These are phyloP conservation scores for Macropodus opercularis DNA, from an alignment of 2,797 vertebrate genomes.

Conservation along the genomic window DNA sequence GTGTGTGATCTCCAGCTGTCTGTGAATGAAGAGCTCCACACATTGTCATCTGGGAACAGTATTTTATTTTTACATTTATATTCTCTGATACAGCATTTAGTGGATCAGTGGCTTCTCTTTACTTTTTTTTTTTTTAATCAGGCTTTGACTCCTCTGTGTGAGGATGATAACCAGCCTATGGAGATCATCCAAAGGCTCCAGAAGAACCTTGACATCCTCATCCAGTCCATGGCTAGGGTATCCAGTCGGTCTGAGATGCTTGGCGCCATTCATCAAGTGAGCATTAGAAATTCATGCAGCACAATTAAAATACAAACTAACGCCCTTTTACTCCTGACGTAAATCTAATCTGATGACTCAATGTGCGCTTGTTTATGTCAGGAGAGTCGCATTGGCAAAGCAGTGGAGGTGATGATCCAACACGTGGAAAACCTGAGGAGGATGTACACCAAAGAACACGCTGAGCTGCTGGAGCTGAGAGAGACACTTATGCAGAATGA, in stretches of 20 bases:
- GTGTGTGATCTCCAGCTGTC: constrained; percentile 52
- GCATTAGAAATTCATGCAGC: neutral
- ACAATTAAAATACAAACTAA: too few species aligned
- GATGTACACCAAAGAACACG: constrained; percentile 93
- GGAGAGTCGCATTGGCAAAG: constrained; percentile 93
- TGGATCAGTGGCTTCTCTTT: neutral
- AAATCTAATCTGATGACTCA: neutral
- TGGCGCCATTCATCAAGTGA: constrained; percentile 96
- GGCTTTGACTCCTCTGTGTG: constrained; percentile 89
- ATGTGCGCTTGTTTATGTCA: constrained; percentile 45
- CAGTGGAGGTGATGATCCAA: constrained; percentile 98
- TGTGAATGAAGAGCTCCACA: neutral
- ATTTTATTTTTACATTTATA: neutral
- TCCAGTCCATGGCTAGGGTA: constrained; percentile 88
- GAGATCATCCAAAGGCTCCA: constrained; percentile 93
- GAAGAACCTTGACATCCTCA: constrained; percentile 90
- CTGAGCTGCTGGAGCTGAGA: constrained; percentile 91
- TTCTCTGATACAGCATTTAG: neutral
- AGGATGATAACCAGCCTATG: constrained; percentile 91
- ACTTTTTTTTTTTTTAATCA: constrained; percentile 52
- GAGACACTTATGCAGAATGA: constrained; percentile 88
- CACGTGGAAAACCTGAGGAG: constrained; percentile 97
- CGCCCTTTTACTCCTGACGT: too few species aligned
- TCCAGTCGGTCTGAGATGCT: constrained; percentile 96
- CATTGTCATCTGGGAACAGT: neutral